Evolutionary conservation across 1,140 invertebrate genomes (phyloP), one percentile per base, ranked within the genome.

Genomic region (Trichoplusia ni): DNA sequence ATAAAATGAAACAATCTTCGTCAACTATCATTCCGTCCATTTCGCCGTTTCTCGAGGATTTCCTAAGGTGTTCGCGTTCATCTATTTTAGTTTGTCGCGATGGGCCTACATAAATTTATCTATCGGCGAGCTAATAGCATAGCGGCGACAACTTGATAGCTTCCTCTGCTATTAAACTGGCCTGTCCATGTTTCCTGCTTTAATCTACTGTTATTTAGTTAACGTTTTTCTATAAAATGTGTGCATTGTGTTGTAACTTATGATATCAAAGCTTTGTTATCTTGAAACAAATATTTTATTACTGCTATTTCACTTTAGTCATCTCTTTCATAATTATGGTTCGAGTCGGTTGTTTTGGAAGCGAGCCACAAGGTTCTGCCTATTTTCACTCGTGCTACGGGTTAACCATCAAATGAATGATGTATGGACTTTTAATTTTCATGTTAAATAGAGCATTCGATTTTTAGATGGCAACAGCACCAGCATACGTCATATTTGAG

Each of bases 141-240:
- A 68, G 54, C 66, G 74, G 72, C 71, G 83, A 88, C 85, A 86
- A 85, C 72, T 88, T 88, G 86, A 88, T 88, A 81, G 79, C 82
- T 84, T 86, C 83, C 82, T 82, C 71, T 78, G 75, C 80, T 81
- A 79, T 76, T 71, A 64, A 68, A 68, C 64, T 63, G 64, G 71
- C 77, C 65, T 73, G 73, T 71, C 75, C 73, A 51, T 69, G 63
- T 74, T 84, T 88, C 82, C 81, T 82, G 77, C 11, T 58, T 35
- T 19, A n/a, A 25, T 35, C 16, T 31, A 49, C 11, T 16, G 27
- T n/a, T 11, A 54, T 27, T 54, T 54, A 38, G 21, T 40, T 54
- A 8, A 49, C 8, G 46, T 49, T 49, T 42, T 49, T 25, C 46
- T 31, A 25, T 29, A 49, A 49, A 47, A 31, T 49, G 46, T 49